phyloP scores from a whole-genome alignment of 2,113 vertebrate species.

The Phaethornis superciliosus region DNA sequence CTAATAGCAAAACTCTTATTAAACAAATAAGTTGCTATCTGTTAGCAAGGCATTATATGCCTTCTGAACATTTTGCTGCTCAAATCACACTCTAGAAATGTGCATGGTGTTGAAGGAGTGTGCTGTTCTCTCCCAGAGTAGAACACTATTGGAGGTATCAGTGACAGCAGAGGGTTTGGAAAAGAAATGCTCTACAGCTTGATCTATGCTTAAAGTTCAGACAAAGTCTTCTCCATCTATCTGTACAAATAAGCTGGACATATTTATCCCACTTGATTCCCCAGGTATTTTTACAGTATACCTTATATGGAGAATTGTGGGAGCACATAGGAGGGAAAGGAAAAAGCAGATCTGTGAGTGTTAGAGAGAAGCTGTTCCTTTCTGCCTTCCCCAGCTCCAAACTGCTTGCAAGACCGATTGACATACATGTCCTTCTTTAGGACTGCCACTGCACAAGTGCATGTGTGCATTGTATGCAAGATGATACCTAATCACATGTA shows the following conservation, averaged over 20 bases:
- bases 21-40: neutral
- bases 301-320: neutral
- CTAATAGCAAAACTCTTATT: neutral
- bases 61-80: neutral
- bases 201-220: neutral
- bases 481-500: neutral
- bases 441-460: neutral
- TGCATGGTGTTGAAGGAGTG: neutral
- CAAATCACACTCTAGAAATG: neutral
- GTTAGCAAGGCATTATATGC: neutral
- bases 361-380: neutral
- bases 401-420: neutral
- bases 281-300: neutral
- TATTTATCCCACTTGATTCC: neutral
- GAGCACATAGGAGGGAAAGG: neutral
- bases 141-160: neutral
- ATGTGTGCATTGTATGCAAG: neutral
- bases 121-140: neutral
- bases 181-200: neutral
- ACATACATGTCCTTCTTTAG: neutral
- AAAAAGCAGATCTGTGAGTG: neutral
- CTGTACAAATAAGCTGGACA: neutral
- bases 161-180: neutral
- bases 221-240: neutral
- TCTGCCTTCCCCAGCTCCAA: neutral